These are phyloP conservation scores for Danio choprae DNA, from an alignment of 2,797 vertebrate genomes.

Conservation along the genomic window DNA sequence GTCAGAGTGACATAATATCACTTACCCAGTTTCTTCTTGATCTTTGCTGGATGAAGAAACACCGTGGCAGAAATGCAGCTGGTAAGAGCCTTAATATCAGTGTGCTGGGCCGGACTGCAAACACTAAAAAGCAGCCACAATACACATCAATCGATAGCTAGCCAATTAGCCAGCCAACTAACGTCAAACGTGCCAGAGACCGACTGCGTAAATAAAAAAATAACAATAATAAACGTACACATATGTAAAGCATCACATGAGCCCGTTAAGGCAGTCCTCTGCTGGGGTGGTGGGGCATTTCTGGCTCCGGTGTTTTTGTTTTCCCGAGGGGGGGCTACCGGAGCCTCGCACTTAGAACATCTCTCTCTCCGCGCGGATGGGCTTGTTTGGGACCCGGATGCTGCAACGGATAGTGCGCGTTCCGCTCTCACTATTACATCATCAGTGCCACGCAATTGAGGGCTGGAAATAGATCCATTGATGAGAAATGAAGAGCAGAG, in stretches of 20 bases:
- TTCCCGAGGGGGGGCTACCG: slow-evolving; percentile 37
- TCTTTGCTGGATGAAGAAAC: slow-evolving; percentile 12
- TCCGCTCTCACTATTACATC: slow-evolving; percentile 34
- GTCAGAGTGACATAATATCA: slow-evolving; percentile 1
- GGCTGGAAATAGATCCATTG: slow-evolving; percentile 28
- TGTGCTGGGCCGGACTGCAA: slow-evolving; percentile 4
- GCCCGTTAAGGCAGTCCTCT: slow-evolving; percentile 15
- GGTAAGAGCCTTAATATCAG: background rate
- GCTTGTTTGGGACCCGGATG: slow-evolving; percentile 29
- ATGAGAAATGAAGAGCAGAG: background rate
- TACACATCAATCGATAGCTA: slow-evolving; percentile 40
- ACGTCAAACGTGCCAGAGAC: background rate
- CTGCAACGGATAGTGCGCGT: background rate
- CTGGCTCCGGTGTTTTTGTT: slow-evolving; percentile 45
- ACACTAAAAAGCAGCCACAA: slow-evolving; percentile 34
- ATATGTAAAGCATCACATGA: slow-evolving; percentile 4
- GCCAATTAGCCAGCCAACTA: slow-evolving; percentile 27
- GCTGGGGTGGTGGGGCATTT: slow-evolving; percentile 32
- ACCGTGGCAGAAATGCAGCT: background rate
- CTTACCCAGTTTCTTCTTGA: slow-evolving; percentile 45
- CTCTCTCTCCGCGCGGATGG: background rate
- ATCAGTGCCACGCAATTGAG: slow-evolving; percentile 12
- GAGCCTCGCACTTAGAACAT: slow-evolving; percentile 12
- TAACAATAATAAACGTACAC: background rate
- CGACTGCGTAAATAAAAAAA: background rate